phyloP scores from a whole-genome alignment of 2,797 vertebrate genomes.

The Nannoperca obscura region DNA sequence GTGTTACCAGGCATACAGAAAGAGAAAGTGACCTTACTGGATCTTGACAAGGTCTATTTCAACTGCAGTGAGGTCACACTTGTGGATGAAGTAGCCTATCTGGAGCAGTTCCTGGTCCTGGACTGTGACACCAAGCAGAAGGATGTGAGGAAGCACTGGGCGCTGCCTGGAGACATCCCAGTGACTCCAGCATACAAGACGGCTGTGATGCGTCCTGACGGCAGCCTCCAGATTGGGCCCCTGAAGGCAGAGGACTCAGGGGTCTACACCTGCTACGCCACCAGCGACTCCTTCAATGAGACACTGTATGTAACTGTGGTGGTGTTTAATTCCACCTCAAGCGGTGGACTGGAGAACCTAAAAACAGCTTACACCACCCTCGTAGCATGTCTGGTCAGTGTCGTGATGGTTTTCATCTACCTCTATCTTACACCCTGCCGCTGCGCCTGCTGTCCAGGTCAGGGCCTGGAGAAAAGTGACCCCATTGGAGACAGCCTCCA shows the following conservation, averaged over 20 bases:
- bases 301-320: conserved; percentile 91
- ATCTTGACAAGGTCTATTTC: conserved; percentile 70
- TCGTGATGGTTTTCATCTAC: conserved; percentile 95
- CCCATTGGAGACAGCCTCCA: conserved; percentile 89
- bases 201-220: conserved; percentile 73
- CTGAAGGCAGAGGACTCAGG: conserved; percentile 89
- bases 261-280: conserved; percentile 92
- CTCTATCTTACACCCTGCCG: conserved; percentile 95
- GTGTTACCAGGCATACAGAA: conserved; percentile 69
- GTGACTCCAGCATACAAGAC: conserved; percentile 81
- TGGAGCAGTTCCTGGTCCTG: conserved; percentile 88
- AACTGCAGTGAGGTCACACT: conserved; percentile 83
- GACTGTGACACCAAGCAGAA: conserved; percentile 91
- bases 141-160: conserved; percentile 88
- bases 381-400: conserved; percentile 92
- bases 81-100: conserved; percentile 84
- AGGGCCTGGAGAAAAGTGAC: conserved; percentile 81
- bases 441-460: conserved; percentile 87
- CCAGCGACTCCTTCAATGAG: conserved; percentile 90
- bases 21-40: conserved; percentile 77
- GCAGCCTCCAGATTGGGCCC: conserved; percentile 86
- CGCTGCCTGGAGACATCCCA: conserved; percentile 86
- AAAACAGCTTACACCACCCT: conserved; percentile 98
- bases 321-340: conserved; percentile 91
- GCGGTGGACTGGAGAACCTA: conserved; percentile 88